Conservation (phyloP, 2,113 vertebrate genomes). For the Nycticebus coucang region DNA sequence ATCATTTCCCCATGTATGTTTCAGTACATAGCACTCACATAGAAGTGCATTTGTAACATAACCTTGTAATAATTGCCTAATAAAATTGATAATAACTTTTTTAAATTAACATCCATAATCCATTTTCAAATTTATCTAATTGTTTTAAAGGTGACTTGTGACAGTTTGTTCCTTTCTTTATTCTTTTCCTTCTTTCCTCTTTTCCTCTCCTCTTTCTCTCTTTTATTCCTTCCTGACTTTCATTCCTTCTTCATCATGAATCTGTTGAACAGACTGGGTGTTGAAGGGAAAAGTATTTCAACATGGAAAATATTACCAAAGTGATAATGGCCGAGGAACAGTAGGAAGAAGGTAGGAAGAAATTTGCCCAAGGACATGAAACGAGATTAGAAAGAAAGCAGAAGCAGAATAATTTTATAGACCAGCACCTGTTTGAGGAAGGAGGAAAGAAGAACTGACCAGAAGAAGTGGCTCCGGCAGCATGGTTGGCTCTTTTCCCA, state of each 20-base stretch:
- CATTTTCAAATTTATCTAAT: neutral
- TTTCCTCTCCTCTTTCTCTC: neutral
- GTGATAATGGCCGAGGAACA: neutral
- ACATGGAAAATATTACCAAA: slow-evolving; percentile 14
- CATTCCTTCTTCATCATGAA: neutral
- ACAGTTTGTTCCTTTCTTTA: neutral
- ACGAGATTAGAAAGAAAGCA: slow-evolving; percentile 51
- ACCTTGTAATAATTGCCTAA: neutral
- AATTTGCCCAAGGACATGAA: slow-evolving; percentile 29
- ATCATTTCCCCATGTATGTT: neutral
- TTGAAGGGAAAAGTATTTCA: slow-evolving; percentile 1
- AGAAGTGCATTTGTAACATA: neutral
- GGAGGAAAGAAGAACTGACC: slow-evolving; percentile 24
- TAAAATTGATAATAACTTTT: neutral
- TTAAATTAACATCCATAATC: neutral
- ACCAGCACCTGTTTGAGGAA: neutral
- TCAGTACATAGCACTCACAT: neutral
- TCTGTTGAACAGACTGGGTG: neutral
- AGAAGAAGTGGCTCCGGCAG: neutral
- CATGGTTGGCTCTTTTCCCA: neutral
- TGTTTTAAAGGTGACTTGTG: neutral
- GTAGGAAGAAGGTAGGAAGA: neutral
- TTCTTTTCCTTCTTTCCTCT: neutral
- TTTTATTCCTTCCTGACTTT: too few species aligned
- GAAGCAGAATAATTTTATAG: neutral